Evolutionary conservation across 2,888 invertebrate species (phyloP).

Genomic region (Tuta absoluta): DNA sequence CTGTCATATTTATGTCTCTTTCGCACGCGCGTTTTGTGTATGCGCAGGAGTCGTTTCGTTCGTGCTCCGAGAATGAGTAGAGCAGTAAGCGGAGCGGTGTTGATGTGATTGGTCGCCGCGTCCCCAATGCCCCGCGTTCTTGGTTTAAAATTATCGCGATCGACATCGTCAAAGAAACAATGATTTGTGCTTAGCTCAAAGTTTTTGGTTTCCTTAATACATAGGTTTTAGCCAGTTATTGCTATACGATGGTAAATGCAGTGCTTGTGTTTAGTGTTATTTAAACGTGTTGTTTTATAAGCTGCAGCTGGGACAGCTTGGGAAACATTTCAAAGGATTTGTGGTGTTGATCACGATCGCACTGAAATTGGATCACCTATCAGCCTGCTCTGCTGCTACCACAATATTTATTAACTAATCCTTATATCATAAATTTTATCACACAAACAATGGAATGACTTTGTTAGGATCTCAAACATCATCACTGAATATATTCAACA

Average conservation of each 20-base stretch:
- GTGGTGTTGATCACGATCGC: conserved; percentile 45
- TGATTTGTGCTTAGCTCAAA: conserved; percentile 56
- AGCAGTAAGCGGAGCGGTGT: conserved; percentile 75
- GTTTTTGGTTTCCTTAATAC: conserved; percentile 44
- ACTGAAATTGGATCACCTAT: conserved; percentile 41
- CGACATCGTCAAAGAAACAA: conserved; percentile 55
- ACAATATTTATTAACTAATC: conserved; percentile 30
- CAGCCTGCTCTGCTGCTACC: conserved; percentile 42
- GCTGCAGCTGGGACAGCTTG: conserved; percentile 55
- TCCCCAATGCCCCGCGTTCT: conserved; percentile 51
- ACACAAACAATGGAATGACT: conserved; percentile 17
- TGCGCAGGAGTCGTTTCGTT: conserved; percentile 75
- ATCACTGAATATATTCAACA: background rate
- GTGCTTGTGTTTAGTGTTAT: conserved; percentile 39
- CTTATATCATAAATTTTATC: background rate
- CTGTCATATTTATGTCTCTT: conserved; percentile 48
- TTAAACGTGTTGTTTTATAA: conserved; percentile 46
- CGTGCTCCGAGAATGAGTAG: conserved; percentile 52
- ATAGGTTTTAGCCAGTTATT: conserved; percentile 27
- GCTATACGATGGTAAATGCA: conserved; percentile 32
- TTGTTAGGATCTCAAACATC: conserved; percentile 2
- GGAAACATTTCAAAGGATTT: conserved; percentile 53
- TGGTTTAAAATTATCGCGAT: conserved; percentile 69
- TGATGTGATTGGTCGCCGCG: conserved; percentile 68
- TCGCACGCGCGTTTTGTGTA: conserved; percentile 56